These are phyloP conservation scores for Hemistola chrysoprasaria DNA, from an alignment of 2,888 invertebrate species.

Conservation along the genomic window DNA sequence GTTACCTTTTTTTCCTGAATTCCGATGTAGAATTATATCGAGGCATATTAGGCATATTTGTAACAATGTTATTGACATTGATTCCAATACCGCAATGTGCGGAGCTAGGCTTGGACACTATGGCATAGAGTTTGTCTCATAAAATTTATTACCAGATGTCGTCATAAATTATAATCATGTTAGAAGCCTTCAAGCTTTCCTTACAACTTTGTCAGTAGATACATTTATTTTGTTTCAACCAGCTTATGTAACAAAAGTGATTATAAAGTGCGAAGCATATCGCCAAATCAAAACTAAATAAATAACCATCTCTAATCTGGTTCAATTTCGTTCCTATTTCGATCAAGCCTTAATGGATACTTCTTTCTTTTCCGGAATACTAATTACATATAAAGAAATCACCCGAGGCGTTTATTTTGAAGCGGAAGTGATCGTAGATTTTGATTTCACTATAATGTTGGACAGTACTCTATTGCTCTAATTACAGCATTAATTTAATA, in stretches of 20 bases:
- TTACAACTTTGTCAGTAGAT: too few species aligned
- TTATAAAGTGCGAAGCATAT: neutral
- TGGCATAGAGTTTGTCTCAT: too few species aligned
- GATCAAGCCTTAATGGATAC: constrained; percentile 37
- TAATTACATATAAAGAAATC: constrained; percentile 56
- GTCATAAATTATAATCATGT: too few species aligned
- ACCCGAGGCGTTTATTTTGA: constrained; percentile 50
- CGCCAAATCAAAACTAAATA: constrained; percentile 12
- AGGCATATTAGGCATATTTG: too few species aligned
- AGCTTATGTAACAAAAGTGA: neutral
- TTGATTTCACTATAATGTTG: constrained; percentile 13
- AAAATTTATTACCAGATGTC: too few species aligned
- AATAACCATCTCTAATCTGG: constrained; percentile 20
- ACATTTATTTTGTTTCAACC: neutral
- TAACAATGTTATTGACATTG: too few species aligned
- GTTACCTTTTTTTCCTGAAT: too few species aligned
- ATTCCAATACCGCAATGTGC: too few species aligned
- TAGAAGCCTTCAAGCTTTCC: too few species aligned
- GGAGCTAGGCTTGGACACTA: too few species aligned
- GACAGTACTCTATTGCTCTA: constrained; percentile 1
- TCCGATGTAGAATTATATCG: too few species aligned
- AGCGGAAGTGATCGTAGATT: constrained; percentile 57
- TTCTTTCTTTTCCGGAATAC: constrained; percentile 36
- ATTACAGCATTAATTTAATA: too few species aligned
- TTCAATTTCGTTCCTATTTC: constrained; percentile 18